Percentiles rank a stretch among this genome's conserved stretches.
phyloP scores from a whole-genome alignment of 2,797 vertebrate species.

The Hoplostethus atlanticus region DNA sequence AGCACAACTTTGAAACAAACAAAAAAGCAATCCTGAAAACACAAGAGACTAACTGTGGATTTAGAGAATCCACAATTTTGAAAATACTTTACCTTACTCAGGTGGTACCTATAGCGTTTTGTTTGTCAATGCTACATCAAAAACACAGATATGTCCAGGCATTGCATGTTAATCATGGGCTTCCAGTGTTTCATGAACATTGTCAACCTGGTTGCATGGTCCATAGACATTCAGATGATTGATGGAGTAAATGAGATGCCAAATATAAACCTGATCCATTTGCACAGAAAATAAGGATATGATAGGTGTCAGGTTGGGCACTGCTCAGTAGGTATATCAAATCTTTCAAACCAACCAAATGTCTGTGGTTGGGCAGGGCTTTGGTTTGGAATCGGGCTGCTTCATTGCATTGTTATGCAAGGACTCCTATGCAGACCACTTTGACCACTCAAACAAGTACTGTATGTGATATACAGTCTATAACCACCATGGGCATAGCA shows the following conservation, averaged over 20 bases:
- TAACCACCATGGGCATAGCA: not conserved
- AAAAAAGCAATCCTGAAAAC: no score
- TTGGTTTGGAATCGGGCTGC: conserved; percentile 22
- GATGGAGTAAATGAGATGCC: conserved; percentile 7
- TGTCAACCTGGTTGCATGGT: conserved; percentile 23
- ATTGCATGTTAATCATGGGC: not conserved
- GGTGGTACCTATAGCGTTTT: no score
- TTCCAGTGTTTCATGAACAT: no score
- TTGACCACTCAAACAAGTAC: conserved; percentile 26
- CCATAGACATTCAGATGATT: conserved; percentile 2
- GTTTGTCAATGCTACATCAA: not conserved
- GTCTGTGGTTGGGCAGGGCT: not conserved
- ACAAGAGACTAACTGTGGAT: no score
- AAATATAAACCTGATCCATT: not conserved
- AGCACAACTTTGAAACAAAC: no score
- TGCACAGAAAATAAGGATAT: not conserved
- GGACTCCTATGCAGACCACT: conserved; percentile 20
- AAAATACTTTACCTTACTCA: no score
- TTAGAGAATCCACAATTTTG: no score
- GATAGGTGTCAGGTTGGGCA: not conserved
- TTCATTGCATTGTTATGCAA: conserved; percentile 26
- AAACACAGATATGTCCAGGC: conserved; percentile 21
- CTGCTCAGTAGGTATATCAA: not conserved
- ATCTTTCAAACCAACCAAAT: not conserved
- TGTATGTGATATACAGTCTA: conserved; percentile 10